Percentiles rank a stretch among this genome's conserved stretches.
Evolutionary conservation across 2,888 invertebrate genomes (phyloP).

Genomic region (Pandemis heparana): DNA sequence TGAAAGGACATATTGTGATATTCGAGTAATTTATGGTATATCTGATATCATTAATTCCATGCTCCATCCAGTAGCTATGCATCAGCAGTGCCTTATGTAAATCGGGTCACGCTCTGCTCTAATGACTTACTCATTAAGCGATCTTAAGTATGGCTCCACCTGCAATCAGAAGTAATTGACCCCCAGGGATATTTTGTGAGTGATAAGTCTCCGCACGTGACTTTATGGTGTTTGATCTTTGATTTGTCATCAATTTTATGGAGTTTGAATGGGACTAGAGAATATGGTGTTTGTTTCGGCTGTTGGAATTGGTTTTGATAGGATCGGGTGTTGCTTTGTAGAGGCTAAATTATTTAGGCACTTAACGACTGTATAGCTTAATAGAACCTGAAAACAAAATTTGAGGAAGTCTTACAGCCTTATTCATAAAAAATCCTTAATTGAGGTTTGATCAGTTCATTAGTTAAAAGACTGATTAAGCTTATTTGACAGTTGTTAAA

Average conservation of each 20-base stretch:
- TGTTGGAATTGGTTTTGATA: no score
- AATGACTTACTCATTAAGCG: slow-evolving; percentile 70
- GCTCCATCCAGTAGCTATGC: slow-evolving; percentile 37
- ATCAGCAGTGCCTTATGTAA: slow-evolving; percentile 49
- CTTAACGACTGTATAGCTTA: no score
- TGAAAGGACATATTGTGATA: no score
- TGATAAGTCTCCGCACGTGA: slow-evolving; percentile 39
- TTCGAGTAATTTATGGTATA: no score
- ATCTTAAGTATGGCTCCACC: slow-evolving; percentile 58
- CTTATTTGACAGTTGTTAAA: no score
- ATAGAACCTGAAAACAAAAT: no score
- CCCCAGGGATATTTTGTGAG: slow-evolving; percentile 35
- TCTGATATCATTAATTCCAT: background rate
- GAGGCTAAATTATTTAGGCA: no score
- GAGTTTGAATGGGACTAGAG: background rate
- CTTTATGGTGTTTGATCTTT: slow-evolving; percentile 35
- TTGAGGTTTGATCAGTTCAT: no score
- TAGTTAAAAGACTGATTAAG: no score
- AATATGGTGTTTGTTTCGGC: background rate
- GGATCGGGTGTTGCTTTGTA: no score
- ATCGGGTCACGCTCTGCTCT: slow-evolving; percentile 62
- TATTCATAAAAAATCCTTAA: no score
- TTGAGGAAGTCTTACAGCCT: no score
- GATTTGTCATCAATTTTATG: slow-evolving; percentile 12
- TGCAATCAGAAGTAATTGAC: slow-evolving; percentile 62